phyloP scores from a whole-genome alignment of 1,140 invertebrate genomes.

The Coboldia fuscipes region DNA sequence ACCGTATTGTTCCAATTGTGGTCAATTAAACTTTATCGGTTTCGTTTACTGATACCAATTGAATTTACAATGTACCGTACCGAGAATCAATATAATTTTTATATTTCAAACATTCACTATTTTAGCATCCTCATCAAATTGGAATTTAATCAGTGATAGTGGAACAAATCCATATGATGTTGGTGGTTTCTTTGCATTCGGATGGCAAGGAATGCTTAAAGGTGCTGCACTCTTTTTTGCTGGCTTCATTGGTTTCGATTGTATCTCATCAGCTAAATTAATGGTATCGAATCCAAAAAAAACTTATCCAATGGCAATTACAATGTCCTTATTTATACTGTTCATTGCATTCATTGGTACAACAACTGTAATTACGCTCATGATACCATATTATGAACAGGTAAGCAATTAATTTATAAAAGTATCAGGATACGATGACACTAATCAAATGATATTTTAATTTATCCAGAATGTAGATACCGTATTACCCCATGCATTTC shows the following conservation, averaged over 20 bases:
- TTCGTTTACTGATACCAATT: background rate
- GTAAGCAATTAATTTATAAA: too few relatives aligned
- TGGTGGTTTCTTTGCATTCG: slow-evolving; percentile 47
- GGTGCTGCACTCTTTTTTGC: slow-evolving; percentile 89
- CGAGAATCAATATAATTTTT: background rate
- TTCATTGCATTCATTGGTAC: slow-evolving; percentile 67
- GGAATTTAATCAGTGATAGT: too few relatives aligned
- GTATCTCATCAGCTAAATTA: slow-evolving; percentile 47
- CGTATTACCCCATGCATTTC: slow-evolving; percentile 51
- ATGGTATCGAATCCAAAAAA: slow-evolving; percentile 66
- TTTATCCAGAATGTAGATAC: slow-evolving; percentile 37
- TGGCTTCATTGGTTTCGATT: slow-evolving; percentile 88
- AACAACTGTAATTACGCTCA: slow-evolving; percentile 63
- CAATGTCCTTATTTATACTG: slow-evolving; percentile 56
- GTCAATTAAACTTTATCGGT: background rate
- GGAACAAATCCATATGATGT: too few relatives aligned
- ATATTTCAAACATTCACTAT: background rate
- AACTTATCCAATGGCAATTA: slow-evolving; percentile 70
- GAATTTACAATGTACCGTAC: background rate
- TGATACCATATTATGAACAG: slow-evolving; percentile 59
- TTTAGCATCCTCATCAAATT: background rate
- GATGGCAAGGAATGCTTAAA: slow-evolving; percentile 37
- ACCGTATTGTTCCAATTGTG: background rate
- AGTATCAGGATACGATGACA: background rate
- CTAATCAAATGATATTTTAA: too few relatives aligned